These are phyloP conservation scores for Sphaerodactylus townsendi DNA, from an alignment of 2,113 vertebrate species.

Conservation along the genomic window DNA sequence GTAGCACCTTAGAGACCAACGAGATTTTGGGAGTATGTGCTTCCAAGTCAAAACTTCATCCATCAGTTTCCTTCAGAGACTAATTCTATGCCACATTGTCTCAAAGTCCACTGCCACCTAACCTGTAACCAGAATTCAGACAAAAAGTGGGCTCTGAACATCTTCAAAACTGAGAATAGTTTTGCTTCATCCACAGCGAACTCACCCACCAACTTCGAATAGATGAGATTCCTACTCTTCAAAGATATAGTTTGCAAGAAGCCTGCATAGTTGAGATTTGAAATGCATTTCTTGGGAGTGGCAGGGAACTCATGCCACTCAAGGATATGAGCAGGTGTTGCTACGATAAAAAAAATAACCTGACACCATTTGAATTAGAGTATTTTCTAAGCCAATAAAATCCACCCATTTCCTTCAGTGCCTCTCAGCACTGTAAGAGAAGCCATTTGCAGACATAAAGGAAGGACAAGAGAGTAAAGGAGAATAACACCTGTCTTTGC, in stretches of 20 bases:
- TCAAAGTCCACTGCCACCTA: neutral
- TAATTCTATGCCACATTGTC: neutral
- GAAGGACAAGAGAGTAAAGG: slow-evolving; percentile 52
- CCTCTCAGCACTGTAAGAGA: slow-evolving; percentile 35
- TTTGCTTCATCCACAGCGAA: neutral
- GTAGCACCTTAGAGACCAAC: too few species aligned
- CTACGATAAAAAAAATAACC: slow-evolving; percentile 7
- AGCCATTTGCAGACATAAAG: slow-evolving; percentile 57
- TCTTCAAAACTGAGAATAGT: neutral
- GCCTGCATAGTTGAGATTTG: neutral
- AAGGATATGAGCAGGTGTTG: slow-evolving; percentile 17
- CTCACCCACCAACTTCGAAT: neutral
- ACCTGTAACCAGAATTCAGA: neutral
- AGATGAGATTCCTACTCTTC: neutral
- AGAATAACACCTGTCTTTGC: slow-evolving; percentile 76
- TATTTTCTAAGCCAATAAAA: slow-evolving; percentile 29
- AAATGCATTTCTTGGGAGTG: neutral
- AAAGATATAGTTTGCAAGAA: neutral
- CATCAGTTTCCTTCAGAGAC: neutral
- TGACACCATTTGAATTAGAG: neutral
- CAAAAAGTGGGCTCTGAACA: slow-evolving; percentile 2
- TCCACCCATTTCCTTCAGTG: slow-evolving; percentile 35
- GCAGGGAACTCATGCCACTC: slow-evolving; percentile 21
- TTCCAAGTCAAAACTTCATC: too few species aligned
- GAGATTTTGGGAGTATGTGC: too few species aligned